phyloP scores from a whole-genome alignment of 1,140 invertebrate genomes.

The Aphis gossypii region DNA sequence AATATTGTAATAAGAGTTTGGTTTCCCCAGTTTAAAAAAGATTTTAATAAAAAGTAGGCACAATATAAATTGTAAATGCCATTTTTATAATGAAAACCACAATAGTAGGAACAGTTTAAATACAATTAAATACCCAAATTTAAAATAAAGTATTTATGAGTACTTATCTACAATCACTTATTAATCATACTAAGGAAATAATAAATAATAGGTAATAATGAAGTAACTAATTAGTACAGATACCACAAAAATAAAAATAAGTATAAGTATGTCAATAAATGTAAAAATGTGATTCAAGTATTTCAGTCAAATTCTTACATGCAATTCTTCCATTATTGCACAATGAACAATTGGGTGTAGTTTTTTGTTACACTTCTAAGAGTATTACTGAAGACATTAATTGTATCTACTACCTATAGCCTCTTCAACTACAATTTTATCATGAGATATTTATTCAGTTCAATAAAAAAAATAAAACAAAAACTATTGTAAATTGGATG shows the following conservation, averaged over 20 bases:
- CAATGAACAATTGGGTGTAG: background rate
- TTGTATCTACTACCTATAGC: background rate
- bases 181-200: background rate
- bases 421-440: background rate
- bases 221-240: background rate
- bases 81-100: background rate
- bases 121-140: background rate
- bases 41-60: background rate
- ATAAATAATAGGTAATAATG: background rate
- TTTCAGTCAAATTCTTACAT: background rate
- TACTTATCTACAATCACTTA: background rate
- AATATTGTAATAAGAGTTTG: background rate
- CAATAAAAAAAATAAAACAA: background rate
- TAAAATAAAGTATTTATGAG: background rate
- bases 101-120: background rate
- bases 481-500: background rate
- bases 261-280: background rate
- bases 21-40: background rate
- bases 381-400: background rate
- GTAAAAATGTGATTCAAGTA: background rate
- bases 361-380: background rate
- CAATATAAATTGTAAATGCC: background rate
- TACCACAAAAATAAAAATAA: background rate
- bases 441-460: background rate
- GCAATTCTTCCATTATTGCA: background rate